A percentile compares a stretch with the other conserved stretches of the same genome.
These are phyloP conservation scores for Anneissia japonica DNA, from an alignment of 35 echinoderm and acorn worm genomes.

Conservation along the genomic window DNA sequence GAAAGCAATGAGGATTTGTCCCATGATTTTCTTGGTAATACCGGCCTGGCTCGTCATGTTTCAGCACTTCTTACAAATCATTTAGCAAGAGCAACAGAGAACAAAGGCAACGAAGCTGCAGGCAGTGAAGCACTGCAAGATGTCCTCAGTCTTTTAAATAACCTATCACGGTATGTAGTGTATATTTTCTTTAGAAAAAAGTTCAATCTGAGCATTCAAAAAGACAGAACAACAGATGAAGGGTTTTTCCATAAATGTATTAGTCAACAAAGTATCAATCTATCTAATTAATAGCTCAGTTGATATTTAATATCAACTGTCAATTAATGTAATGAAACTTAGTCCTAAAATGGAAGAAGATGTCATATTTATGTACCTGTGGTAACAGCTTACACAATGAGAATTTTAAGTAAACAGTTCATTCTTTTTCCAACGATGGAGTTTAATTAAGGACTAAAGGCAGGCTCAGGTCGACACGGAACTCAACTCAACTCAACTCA, in stretches of 20 bases:
- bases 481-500: no score
- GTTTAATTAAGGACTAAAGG: no score
- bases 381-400: no score
- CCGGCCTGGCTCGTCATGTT: conserved; percentile 72
- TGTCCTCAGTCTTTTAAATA: conserved; percentile 63
- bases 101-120: conserved; percentile 65
- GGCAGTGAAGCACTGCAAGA: conserved; percentile 74
- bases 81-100: conserved; percentile 66
- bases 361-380: no score
- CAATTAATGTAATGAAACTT: not conserved
- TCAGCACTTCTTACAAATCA: conserved; percentile 78
- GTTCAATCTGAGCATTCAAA: no score
- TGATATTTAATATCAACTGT: not conserved
- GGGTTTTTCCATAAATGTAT: not conserved
- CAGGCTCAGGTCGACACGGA: no score
- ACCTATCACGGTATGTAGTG: conserved; percentile 59
- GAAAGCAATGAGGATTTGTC: conserved; percentile 46
- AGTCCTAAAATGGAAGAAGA: not conserved
- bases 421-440: no score
- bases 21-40: conserved; percentile 56
- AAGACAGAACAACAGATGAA: not conserved
- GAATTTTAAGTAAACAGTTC: no score
- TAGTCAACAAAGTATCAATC: not conserved
- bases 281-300: not conserved
- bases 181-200: no score